A percentile compares a stretch with the other conserved stretches of the same genome.
Conservation (phyloP, 2,888 invertebrate genomes). For the Pherbina coryleti region DNA sequence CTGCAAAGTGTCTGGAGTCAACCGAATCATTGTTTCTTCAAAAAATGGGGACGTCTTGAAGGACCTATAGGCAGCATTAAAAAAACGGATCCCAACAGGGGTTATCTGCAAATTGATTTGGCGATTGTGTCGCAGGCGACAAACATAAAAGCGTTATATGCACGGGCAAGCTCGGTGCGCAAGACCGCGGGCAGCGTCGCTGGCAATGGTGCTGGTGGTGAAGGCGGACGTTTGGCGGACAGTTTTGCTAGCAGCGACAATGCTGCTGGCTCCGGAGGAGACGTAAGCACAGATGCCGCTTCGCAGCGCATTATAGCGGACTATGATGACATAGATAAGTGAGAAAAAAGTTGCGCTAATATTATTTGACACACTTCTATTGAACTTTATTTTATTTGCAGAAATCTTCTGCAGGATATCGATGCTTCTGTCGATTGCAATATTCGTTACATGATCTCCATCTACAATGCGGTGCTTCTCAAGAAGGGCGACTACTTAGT, state of each 20-base stretch:
- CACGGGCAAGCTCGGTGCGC: background rate
- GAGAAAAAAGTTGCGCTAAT: background rate
- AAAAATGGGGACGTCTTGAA: conserved; percentile 87
- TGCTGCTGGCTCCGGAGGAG: conserved; percentile 10
- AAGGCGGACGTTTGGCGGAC: background rate
- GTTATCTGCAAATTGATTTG: conserved; percentile 86
- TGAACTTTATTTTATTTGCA: conserved; percentile 26
- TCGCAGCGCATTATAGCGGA: conserved; percentile 63
- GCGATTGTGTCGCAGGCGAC: conserved; percentile 74
- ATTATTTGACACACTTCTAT: background rate
- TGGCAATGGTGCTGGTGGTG: background rate
- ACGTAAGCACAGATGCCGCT: conserved; percentile 40
- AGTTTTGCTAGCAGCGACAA: background rate
- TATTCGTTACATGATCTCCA: conserved; percentile 72
- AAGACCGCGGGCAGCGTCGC: background rate
- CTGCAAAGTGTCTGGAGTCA: conserved; percentile 81
- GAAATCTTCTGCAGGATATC: conserved; percentile 59
- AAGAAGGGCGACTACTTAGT: conserved; percentile 64
- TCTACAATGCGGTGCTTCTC: conserved; percentile 72
- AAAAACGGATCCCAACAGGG: conserved; percentile 69
- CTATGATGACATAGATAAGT: conserved; percentile 79
- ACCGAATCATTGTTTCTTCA: conserved; percentile 84
- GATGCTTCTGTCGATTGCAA: conserved; percentile 54
- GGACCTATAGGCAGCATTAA: conserved; percentile 72
- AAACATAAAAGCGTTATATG: conserved; percentile 37